Conservation (phyloP, 1,140 invertebrate species). For the Adelges cooleyi region DNA sequence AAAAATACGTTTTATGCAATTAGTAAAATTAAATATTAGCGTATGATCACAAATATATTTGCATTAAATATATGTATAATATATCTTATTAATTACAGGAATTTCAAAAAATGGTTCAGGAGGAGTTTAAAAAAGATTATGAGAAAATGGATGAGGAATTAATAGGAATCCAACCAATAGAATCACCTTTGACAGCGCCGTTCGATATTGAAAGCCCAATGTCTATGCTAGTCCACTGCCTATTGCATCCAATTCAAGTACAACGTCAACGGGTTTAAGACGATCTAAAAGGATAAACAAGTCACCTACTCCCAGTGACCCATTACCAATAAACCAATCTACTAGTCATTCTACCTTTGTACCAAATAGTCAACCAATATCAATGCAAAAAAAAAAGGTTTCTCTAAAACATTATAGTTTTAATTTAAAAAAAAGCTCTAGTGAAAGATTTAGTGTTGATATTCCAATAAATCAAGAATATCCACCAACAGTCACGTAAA, state of each 20-base stretch:
- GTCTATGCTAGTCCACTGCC: not conserved
- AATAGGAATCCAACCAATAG: not conserved
- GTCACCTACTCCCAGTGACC: not conserved
- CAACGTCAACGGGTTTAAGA: not conserved
- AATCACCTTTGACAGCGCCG: not conserved
- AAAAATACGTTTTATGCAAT: no score
- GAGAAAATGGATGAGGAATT: not conserved
- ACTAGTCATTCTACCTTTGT: not conserved
- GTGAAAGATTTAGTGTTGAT: conserved; percentile 1
- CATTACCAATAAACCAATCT: not conserved
- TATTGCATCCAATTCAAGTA: not conserved
- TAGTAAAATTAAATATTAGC: no score
- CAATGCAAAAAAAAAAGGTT: not conserved
- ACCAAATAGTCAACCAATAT: not conserved
- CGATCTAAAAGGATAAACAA: not conserved
- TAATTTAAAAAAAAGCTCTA: not conserved
- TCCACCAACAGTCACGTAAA: not conserved
- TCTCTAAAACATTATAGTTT: not conserved
- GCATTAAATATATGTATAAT: no score
- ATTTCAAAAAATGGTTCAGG: not conserved
- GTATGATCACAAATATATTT: no score
- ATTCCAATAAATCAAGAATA: not conserved
- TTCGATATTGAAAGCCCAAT: not conserved
- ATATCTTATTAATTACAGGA: no score
- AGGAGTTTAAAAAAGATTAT: not conserved